Conservation (phyloP, 2,797 vertebrate species). For the Moxostoma hubbsi region DNA sequence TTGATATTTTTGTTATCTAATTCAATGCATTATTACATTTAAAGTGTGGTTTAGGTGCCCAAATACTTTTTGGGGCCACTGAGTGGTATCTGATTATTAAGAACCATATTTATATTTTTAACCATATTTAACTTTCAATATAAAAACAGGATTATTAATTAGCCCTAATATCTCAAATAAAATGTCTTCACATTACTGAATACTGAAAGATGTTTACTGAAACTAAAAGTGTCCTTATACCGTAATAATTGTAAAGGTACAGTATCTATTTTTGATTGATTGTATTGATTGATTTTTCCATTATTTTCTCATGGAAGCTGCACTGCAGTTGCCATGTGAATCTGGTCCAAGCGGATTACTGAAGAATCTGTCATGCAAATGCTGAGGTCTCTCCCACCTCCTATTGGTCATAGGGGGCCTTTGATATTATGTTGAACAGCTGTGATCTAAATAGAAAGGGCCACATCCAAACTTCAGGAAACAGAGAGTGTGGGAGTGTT, state of each 20-base stretch:
- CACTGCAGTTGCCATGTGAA: not conserved
- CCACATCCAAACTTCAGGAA: conserved; percentile 76
- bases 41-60: no score
- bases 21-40: no score
- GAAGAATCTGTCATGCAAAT: conserved; percentile 7
- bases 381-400: conserved; percentile 47
- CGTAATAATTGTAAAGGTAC: no score
- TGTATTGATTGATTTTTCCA: not conserved
- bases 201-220: no score
- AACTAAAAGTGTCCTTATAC: no score
- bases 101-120: no score
- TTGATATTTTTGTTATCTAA: no score
- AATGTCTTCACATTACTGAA: no score
- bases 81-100: no score
- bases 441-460: conserved; percentile 78
- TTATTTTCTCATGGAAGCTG: not conserved
- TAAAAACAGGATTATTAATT: not conserved
- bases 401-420: conserved; percentile 60
- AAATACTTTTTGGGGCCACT: no score
- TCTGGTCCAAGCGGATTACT: conserved; percentile 11
- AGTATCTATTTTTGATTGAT: not conserved
- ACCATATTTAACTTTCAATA: no score
- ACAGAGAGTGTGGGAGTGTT: conserved; percentile 62
- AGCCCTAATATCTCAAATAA: no score
- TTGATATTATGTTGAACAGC: conserved; percentile 70